Evolutionary conservation across 2,888 invertebrate species (phyloP).

Genomic region (Protodeltote pygarga): DNA sequence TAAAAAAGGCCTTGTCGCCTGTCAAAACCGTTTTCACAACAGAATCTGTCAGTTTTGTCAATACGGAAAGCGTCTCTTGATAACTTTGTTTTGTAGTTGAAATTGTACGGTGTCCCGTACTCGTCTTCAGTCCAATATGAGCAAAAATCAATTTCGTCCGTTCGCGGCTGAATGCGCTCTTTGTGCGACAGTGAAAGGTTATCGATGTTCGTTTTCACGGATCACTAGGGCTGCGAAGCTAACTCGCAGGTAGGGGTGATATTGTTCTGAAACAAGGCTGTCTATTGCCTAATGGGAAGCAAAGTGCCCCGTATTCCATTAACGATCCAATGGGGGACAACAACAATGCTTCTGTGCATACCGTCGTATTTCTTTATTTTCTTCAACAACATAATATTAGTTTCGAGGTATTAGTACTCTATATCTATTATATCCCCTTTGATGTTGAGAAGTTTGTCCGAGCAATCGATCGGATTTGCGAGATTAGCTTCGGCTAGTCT

Average conservation of each 20-base stretch:
- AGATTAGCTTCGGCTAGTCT: too few relatives aligned
- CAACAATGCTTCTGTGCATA: too few relatives aligned
- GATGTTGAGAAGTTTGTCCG: too few relatives aligned
- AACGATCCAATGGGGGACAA: too few relatives aligned
- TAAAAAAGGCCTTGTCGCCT: constrained; percentile 22
- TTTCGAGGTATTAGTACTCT: too few relatives aligned
- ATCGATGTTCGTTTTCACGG: constrained; percentile 82
- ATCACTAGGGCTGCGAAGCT: constrained; percentile 65
- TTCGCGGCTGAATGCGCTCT: constrained; percentile 77
- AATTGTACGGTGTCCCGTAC: constrained; percentile 35
- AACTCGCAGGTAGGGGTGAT: constrained; percentile 57
- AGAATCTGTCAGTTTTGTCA: constrained; percentile 22
- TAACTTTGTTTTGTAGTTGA: constrained; percentile 49
- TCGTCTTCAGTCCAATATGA: constrained; percentile 65
- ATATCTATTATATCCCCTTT: too few relatives aligned
- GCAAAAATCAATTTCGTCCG: constrained; percentile 80
- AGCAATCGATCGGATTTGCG: too few relatives aligned
- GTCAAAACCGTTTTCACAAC: constrained; percentile 32
- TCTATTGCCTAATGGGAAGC: constrained; percentile 57
- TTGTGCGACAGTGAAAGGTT: constrained; percentile 81
- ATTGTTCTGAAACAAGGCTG: constrained; percentile 69
- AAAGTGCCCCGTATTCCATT: constrained; percentile 26
- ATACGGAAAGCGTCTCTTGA: constrained; percentile 21
- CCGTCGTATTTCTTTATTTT: too few relatives aligned
- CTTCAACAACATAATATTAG: too few relatives aligned